Evolutionary conservation across 2,113 vertebrate species (phyloP).

Genomic region (Hippoglossus stenolepis): DNA sequence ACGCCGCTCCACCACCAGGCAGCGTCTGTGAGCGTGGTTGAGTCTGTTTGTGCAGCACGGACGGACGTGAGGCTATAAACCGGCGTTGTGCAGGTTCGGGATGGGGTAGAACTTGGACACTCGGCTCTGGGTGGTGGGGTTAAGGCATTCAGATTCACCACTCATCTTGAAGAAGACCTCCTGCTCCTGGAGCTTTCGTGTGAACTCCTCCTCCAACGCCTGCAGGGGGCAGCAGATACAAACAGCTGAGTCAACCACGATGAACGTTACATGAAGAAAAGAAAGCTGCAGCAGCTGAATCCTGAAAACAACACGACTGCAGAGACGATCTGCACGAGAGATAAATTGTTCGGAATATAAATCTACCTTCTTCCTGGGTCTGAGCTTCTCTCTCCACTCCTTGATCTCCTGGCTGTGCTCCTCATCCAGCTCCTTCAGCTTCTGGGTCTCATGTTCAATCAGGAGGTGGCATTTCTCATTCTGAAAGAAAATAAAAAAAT

Average conservation of each 20-base stretch:
- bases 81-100: constrained; percentile 94
- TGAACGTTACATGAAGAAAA: neutral
- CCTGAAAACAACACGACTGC: neutral
- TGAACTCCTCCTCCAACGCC: constrained; percentile 98
- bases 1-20: neutral
- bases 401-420: constrained; percentile 95
- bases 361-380: constrained; percentile 96
- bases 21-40: constrained; percentile 21
- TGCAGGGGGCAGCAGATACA: constrained; percentile 78
- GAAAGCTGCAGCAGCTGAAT: neutral
- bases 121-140: constrained; percentile 94
- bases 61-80: constrained; percentile 70
- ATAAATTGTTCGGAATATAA: neutral
- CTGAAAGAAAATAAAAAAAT: constrained; percentile 78
- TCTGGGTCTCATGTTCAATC: constrained; percentile 98
- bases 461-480: constrained; percentile 99
- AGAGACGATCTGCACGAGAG: neutral
- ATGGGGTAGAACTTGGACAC: constrained; percentile 98
- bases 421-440: constrained; percentile 97
- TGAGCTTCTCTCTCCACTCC: constrained; percentile 96
- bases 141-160: constrained; percentile 99
- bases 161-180: constrained; percentile 99
- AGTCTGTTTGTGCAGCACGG: constrained; percentile 11
- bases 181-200: constrained; percentile 96
- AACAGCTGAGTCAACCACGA: neutral